Conservation (phyloP, 2,113 vertebrate species). For the Pluvianellus socialis region DNA sequence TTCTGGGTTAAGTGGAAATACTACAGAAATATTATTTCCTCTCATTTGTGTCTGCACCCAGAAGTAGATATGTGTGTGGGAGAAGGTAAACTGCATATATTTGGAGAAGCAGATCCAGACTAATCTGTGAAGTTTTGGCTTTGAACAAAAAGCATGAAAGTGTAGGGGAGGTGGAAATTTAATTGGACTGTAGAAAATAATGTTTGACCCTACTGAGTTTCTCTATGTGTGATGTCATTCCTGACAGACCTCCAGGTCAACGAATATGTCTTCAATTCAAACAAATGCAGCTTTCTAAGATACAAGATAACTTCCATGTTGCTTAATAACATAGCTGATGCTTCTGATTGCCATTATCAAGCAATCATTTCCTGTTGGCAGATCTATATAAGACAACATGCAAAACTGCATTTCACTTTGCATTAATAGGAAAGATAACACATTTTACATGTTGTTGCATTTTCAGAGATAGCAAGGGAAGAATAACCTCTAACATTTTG, state of each 20-base stretch:
- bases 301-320: not conserved
- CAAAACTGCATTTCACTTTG: constrained; percentile 45
- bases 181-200: not conserved
- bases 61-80: not conserved
- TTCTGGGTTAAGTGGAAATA: not conserved
- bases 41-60: not conserved
- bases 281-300: constrained; percentile 7
- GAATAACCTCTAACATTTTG: constrained; percentile 42
- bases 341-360: constrained; percentile 37
- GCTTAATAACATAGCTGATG: not conserved
- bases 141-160: not conserved
- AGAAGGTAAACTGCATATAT: not conserved
- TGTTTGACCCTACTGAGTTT: constrained; percentile 1
- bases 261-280: constrained; percentile 11
- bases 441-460: constrained; percentile 23
- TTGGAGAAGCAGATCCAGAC: not conserved
- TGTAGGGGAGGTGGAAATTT: not conserved
- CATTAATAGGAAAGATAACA: constrained; percentile 62
- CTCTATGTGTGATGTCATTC: constrained; percentile 23
- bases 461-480: constrained; percentile 49
- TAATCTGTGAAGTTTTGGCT: not conserved
- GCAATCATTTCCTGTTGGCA: constrained; percentile 27
- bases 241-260: not conserved
- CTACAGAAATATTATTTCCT: not conserved
- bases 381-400: constrained; percentile 26